Conservation (phyloP, 2,888 invertebrate species). For the Drosophila antonietae region DNA sequence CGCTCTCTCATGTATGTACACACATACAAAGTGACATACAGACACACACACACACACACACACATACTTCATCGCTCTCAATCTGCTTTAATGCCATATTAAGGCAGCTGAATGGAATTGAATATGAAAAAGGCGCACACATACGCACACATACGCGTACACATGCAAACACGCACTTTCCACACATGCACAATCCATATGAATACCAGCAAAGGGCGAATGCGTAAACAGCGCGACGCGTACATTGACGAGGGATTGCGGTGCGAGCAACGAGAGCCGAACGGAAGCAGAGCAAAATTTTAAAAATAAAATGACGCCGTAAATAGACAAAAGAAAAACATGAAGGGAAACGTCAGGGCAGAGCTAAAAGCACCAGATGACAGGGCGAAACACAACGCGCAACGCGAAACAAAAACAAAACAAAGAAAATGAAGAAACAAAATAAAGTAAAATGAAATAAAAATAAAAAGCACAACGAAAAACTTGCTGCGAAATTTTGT, state of each 20-base stretch:
- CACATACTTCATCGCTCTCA: conserved; percentile 33
- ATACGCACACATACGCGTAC: conserved; percentile 20
- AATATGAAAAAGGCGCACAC: conserved; percentile 48
- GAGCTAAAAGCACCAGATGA: conserved; percentile 39
- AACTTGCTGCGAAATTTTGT: conserved; percentile 26
- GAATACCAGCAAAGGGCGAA: conserved; percentile 37
- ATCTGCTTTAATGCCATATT: conserved; percentile 70
- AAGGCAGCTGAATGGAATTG: conserved; percentile 67
- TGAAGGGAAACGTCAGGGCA: conserved; percentile 34
- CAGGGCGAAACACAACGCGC: conserved; percentile 31
- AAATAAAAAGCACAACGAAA: conserved; percentile 15
- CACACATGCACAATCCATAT: conserved; percentile 20
- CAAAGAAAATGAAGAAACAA: conserved; percentile 11
- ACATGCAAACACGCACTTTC: conserved; percentile 9
- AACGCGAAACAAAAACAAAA: conserved; percentile 32
- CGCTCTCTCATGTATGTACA: not conserved
- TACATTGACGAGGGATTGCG: conserved; percentile 17
- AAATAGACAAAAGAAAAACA: conserved; percentile 67
- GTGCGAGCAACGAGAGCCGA: conserved; percentile 8
- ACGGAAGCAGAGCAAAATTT: conserved; percentile 62
- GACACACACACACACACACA: conserved; percentile 19
- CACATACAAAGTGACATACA: conserved; percentile 7
- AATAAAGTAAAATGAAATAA: conserved; percentile 3
- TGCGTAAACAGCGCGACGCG: conserved; percentile 59
- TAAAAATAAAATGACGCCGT: conserved; percentile 68